Conservation (phyloP, 2,888 invertebrate species). For the Agonopterix alstromeriana region DNA sequence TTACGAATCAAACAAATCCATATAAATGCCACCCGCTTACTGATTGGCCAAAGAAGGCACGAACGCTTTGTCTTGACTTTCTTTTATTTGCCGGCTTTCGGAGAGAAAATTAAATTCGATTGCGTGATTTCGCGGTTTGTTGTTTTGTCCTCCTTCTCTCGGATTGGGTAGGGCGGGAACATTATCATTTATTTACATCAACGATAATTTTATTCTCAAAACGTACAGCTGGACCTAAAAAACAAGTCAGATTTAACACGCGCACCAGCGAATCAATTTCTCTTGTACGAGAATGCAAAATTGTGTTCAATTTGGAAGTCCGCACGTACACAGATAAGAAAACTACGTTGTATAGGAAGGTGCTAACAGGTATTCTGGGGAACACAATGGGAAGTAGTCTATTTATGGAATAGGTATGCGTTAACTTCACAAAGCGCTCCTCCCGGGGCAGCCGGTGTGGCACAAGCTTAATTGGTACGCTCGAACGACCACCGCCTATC, state of each 20-base stretch:
- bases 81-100: background rate
- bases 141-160: background rate
- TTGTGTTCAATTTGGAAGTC: too few species aligned
- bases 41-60: slow-evolving; percentile 15
- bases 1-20: slow-evolving; percentile 16
- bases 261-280: too few species aligned
- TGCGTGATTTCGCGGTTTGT: background rate
- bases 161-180: too few species aligned
- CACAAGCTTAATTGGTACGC: slow-evolving; percentile 18
- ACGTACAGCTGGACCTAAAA: too few species aligned
- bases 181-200: too few species aligned
- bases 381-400: background rate
- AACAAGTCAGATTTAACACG: too few species aligned
- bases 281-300: too few species aligned
- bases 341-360: background rate
- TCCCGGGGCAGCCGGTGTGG: slow-evolving; percentile 8
- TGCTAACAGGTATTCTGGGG: background rate
- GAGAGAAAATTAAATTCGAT: background rate
- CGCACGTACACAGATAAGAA: too few species aligned
- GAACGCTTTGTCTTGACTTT: slow-evolving; percentile 4
- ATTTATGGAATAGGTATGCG: slow-evolving; percentile 15
- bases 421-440: slow-evolving; percentile 1
- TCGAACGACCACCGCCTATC: slow-evolving; percentile 12
- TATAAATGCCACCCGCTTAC: slow-evolving; percentile 5
- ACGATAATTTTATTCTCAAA: too few species aligned